Evolutionary conservation across 2,113 vertebrate genomes (phyloP), one percentile per base, ranked within the genome.

Genomic region (Acanthisitta chloris): DNA sequence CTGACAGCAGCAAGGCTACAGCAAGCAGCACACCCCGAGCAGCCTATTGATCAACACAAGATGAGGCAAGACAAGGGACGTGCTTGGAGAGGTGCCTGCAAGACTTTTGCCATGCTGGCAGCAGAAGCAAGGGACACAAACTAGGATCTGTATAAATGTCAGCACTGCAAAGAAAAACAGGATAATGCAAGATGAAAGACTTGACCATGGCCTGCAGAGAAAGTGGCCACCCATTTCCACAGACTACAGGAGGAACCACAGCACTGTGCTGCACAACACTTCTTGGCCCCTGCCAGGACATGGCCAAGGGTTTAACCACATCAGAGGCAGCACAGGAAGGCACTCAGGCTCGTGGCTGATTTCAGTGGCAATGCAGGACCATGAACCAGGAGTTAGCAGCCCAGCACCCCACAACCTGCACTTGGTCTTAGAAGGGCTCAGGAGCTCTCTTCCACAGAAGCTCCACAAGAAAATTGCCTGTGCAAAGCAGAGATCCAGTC

Each of bases 51-150:
- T 87, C 83, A 43, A 91, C 81, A 43, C 76, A 78, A 81, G 77
- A 96, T 96, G 94, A 95, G 74, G 92, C 92, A 92, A 96, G 48
- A 91, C 10, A 29, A 90, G 81, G 90, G 96, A 94, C 77, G 42
- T 96, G 95, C 94, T 92, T 96, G 95, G 96, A 95, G 62, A 94
- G 64, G 72, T 13, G 92, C 95, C 96, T 55, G 73, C 70, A 42
- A 92, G 83, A 43, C 74, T 96, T 88, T 81, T 25, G 88, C 93
- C 88, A 85, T 58, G 81, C 88, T 96, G 94, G 96, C 94, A 38
- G 81, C 90, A 93, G 51, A 67, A 66, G 48, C 31, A 17, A 86
- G 43, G 66, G 67, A 94, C 48, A 29, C 9, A 71, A 88, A 66
- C 48, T 38, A 4, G 79, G 43, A 74, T 83, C 76, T 73, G 64